phyloP scores from a whole-genome alignment of 2,888 invertebrate species.

The Schizaphis graminum region DNA sequence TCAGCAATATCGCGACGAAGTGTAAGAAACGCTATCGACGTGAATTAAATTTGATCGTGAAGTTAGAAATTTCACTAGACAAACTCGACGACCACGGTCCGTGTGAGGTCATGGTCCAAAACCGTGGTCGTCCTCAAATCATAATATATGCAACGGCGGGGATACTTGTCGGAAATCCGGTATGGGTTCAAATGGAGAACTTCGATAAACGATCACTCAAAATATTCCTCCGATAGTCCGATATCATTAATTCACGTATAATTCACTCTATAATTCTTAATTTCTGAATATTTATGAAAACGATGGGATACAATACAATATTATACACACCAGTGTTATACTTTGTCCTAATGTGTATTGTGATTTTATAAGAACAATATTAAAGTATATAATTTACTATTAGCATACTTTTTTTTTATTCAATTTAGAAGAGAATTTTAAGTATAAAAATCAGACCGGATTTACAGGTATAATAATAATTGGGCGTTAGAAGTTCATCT shows the following conservation, averaged over 20 bases:
- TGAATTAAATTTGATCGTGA: neutral
- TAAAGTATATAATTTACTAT: neutral
- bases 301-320: neutral
- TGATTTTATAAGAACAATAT: neutral
- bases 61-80: neutral
- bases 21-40: neutral
- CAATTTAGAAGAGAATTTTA: neutral
- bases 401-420: neutral
- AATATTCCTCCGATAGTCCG: neutral
- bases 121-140: neutral
- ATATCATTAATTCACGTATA: neutral
- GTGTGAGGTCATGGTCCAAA: neutral
- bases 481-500: neutral
- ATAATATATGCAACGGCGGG: neutral
- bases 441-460: neutral
- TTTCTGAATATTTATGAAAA: conserved; percentile 9
- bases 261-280: neutral
- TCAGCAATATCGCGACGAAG: neutral
- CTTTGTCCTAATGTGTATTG: neutral
- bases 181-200: neutral
- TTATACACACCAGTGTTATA: neutral
- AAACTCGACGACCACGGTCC: neutral
- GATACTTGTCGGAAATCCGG: neutral
- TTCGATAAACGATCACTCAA: neutral
- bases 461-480: neutral